Conservation (phyloP, 2,888 invertebrate genomes). For the Orchesella flavescens region DNA sequence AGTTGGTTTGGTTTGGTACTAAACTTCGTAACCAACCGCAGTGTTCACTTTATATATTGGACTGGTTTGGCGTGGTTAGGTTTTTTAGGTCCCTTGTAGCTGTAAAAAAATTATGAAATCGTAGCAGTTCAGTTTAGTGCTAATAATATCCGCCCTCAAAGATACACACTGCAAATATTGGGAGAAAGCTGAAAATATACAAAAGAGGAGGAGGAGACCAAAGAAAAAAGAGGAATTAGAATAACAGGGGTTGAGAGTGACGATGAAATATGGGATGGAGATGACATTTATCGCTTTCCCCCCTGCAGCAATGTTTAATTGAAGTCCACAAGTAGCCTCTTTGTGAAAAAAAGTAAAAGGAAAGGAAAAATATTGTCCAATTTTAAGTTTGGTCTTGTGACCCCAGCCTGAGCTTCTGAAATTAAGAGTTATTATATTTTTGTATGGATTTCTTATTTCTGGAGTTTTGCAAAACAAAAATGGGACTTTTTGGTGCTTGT, state of each 20-base stretch:
- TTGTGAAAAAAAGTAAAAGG: background rate
- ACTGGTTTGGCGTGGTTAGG: too few species aligned
- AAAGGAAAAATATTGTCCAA: background rate
- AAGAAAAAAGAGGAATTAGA: background rate
- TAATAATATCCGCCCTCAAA: constrained; percentile 8
- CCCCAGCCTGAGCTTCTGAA: background rate
- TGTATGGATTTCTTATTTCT: too few species aligned
- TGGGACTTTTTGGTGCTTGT: background rate
- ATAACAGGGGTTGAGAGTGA: constrained; percentile 23
- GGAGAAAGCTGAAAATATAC: background rate
- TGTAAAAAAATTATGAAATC: background rate
- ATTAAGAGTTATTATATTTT: background rate
- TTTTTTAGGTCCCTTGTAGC: background rate
- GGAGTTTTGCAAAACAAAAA: background rate
- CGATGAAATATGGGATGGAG: constrained; percentile 47
- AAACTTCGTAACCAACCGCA: constrained; percentile 15
- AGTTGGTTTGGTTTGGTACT: background rate
- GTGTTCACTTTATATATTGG: background rate
- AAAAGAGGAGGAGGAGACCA: background rate
- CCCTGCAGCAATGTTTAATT: constrained; percentile 50
- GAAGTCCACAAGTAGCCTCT: constrained; percentile 22
- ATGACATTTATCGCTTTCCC: constrained; percentile 51
- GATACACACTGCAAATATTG: background rate
- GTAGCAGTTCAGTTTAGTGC: constrained; percentile 2
- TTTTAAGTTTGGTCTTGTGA: too few species aligned